Conservation (phyloP, 2,888 invertebrate genomes). For the Crematogaster levior region DNA sequence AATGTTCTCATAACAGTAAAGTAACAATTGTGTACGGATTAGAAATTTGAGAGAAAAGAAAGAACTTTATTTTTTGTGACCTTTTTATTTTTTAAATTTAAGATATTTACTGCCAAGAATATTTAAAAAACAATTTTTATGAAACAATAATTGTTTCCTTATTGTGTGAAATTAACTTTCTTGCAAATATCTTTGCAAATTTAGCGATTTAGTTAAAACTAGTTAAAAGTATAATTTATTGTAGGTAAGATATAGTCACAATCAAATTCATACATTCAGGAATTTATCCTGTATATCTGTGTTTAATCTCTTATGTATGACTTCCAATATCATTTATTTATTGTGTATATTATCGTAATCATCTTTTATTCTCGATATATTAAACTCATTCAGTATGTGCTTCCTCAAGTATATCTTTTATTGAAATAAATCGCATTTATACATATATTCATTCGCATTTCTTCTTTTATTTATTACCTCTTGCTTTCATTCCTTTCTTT, state of each 20-base stretch:
- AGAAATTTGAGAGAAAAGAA: not conserved
- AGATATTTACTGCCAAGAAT: not conserved
- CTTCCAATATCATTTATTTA: not conserved
- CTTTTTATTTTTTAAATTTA: not conserved
- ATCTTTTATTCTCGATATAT: not conserved
- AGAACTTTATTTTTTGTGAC: not conserved
- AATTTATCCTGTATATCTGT: not conserved
- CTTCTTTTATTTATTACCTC: too few species aligned
- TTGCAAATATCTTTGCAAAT: slow-evolving; percentile 8
- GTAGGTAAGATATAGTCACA: too few species aligned
- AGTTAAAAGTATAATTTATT: too few species aligned
- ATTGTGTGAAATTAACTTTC: not conserved
- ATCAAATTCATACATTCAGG: not conserved
- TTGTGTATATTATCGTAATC: not conserved
- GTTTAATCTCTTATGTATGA: not conserved
- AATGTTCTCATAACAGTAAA: not conserved
- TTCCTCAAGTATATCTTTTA: not conserved
- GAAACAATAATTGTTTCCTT: not conserved
- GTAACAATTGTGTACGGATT: not conserved
- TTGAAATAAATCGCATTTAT: not conserved
- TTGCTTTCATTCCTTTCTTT: not conserved
- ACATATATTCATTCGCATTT: not conserved
- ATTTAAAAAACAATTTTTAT: not conserved
- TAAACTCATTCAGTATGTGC: not conserved
- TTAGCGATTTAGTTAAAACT: not conserved